Percentiles rank a stretch among this genome's conserved stretches.
Evolutionary conservation across 1,140 invertebrate species (phyloP).

Genomic region (Halictus rubicundus): DNA sequence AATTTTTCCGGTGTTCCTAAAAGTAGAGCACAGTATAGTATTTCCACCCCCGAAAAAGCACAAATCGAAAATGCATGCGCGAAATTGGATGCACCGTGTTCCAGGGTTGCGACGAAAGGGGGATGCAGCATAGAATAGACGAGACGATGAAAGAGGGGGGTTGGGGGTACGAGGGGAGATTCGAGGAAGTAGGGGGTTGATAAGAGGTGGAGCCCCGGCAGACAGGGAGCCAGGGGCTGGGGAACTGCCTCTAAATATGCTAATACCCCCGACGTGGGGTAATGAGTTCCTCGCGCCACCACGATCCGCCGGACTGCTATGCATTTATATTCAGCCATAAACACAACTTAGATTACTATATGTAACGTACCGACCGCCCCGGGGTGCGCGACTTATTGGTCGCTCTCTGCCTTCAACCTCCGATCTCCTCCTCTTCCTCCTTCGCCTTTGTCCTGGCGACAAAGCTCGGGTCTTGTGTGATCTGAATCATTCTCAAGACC

Average conservation of each 20-base stretch:
- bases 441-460: slow-evolving; percentile 14
- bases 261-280: slow-evolving; percentile 74
- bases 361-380: slow-evolving; percentile 57
- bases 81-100: slow-evolving; percentile 13
- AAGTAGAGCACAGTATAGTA: no score
- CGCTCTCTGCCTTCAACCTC: background rate
- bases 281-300: slow-evolving; percentile 78
- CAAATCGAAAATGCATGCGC: background rate
- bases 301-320: slow-evolving; percentile 74
- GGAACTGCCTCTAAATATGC: slow-evolving; percentile 78
- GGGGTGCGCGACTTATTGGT: slow-evolving; percentile 44
- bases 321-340: slow-evolving; percentile 80
- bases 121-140: slow-evolving; percentile 24
- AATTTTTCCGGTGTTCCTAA: background rate
- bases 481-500: background rate
- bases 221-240: slow-evolving; percentile 45
- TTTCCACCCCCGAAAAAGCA: background rate
- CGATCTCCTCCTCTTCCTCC: background rate
- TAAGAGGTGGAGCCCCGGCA: slow-evolving; percentile 52
- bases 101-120: background rate
- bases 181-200: slow-evolving; percentile 52
- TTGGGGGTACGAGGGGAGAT: background rate
- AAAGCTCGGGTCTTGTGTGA: background rate
- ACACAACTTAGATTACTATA: slow-evolving; percentile 76
- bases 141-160: slow-evolving; percentile 37